phyloP scores from a whole-genome alignment of 2,113 vertebrate genomes.

The Dromas ardeola region DNA sequence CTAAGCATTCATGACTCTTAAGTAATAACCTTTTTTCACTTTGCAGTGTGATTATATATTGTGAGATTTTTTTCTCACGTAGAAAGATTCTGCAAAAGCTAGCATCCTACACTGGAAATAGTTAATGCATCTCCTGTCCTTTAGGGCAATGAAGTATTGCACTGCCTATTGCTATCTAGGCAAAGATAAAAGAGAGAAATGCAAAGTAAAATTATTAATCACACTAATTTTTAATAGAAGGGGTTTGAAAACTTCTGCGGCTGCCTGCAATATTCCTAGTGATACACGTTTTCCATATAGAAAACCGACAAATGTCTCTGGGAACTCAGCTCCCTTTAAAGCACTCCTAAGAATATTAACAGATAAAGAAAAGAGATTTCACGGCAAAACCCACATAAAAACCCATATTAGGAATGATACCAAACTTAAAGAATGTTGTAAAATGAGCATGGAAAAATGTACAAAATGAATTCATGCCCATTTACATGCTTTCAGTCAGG shows the following conservation, averaged over 20 bases:
- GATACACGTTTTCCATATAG: conserved; percentile 23
- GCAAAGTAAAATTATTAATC: conserved; percentile 6
- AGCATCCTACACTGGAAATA: not conserved
- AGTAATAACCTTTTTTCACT: not conserved
- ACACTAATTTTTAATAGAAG: conserved; percentile 25
- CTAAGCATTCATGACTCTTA: not conserved
- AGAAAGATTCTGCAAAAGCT: not conserved
- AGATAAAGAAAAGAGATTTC: conserved; percentile 69
- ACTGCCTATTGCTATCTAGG: not conserved
- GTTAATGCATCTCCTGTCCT: not conserved
- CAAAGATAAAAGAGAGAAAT: not conserved
- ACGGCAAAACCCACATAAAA: conserved; percentile 71
- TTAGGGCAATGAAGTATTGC: not conserved
- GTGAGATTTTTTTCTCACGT: not conserved
- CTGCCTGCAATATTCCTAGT: not conserved
- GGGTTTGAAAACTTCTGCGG: not conserved
- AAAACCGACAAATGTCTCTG: not conserved
- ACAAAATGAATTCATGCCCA: conserved; percentile 93
- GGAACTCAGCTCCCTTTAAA: conserved; percentile 58
- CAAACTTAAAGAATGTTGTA: conserved; percentile 83
- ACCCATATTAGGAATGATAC: conserved; percentile 77
- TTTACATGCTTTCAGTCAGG: conserved; percentile 98
- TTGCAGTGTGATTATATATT: not conserved
- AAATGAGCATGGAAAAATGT: conserved; percentile 85
- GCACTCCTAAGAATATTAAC: conserved; percentile 65